Evolutionary conservation across 2,888 invertebrate species (phyloP).

Genomic region (Spilarctia lutea): DNA sequence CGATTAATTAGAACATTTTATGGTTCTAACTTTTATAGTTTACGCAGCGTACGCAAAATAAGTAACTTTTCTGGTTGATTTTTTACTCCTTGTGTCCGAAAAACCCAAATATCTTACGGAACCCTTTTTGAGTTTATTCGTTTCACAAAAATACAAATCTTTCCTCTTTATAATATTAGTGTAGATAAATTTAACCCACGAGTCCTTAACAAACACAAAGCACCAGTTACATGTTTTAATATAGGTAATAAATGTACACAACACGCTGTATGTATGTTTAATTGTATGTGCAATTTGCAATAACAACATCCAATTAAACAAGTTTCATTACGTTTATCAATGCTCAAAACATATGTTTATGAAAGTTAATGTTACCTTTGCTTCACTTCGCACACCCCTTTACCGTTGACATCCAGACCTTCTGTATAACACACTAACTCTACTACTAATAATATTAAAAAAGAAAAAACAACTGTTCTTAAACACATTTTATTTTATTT

Average conservation of each 20-base stretch:
- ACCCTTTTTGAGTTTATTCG: too few relatives aligned
- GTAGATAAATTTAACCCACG: too few relatives aligned
- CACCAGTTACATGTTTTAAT: neutral
- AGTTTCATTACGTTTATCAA: neutral
- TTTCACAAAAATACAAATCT: too few relatives aligned
- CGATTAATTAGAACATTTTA: too few relatives aligned
- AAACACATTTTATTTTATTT: conserved; percentile 37
- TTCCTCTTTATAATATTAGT: too few relatives aligned
- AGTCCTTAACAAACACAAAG: too few relatives aligned
- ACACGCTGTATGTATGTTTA: neutral
- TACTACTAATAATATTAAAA: conserved; percentile 36
- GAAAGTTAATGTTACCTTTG: conserved; percentile 51
- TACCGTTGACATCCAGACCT: conserved; percentile 53
- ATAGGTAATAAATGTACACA: too few relatives aligned
- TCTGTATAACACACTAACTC: conserved; percentile 34
- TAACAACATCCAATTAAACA: neutral
- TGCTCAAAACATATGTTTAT: neutral
- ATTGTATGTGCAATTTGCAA: neutral
- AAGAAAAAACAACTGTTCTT: conserved; percentile 44
- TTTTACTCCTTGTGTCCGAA: too few relatives aligned
- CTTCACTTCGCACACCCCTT: conserved; percentile 63
- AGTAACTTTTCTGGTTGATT: too few relatives aligned
- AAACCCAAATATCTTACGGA: too few relatives aligned
- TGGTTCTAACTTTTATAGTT: too few relatives aligned
- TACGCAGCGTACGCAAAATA: too few relatives aligned